Percentiles rank a stretch among this genome's conserved stretches.
Evolutionary conservation across 2,797 vertebrate species (phyloP).

Genomic region (Pangasius macronema): DNA sequence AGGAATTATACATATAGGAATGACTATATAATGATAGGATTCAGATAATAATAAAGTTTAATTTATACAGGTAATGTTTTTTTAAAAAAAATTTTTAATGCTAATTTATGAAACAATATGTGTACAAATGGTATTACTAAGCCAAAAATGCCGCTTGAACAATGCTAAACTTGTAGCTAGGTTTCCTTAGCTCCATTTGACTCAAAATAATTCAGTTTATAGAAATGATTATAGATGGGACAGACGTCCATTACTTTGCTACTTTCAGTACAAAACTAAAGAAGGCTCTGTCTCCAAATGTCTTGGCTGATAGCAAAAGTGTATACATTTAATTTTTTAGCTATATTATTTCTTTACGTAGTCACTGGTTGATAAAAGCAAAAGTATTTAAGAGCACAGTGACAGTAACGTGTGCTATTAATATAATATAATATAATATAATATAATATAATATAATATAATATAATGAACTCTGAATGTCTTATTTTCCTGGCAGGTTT

Average conservation of each 20-base stretch:
- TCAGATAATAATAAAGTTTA: neutral
- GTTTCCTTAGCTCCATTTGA: neutral
- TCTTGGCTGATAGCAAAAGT: neutral
- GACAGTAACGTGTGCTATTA: neutral
- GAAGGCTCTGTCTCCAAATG: neutral
- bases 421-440: neutral
- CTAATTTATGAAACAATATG: neutral
- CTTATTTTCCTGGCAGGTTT: constrained; percentile 56
- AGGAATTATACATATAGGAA: too few relatives aligned
- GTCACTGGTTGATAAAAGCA: neutral
- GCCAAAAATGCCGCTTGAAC: neutral
- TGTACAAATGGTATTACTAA: neutral
- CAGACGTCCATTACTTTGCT: neutral
- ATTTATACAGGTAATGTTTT: neutral
- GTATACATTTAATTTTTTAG: neutral
- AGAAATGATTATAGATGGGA: neutral
- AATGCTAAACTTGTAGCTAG: neutral
- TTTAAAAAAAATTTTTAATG: neutral
- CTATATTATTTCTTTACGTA: neutral
- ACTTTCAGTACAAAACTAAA: neutral
- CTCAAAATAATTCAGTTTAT: neutral
- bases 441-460: neutral
- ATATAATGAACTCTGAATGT: neutral
- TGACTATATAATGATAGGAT: neutral
- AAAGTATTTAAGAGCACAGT: neutral